phyloP scores from a whole-genome alignment of 1,140 invertebrate species.

The Saccostrea glomerata region DNA sequence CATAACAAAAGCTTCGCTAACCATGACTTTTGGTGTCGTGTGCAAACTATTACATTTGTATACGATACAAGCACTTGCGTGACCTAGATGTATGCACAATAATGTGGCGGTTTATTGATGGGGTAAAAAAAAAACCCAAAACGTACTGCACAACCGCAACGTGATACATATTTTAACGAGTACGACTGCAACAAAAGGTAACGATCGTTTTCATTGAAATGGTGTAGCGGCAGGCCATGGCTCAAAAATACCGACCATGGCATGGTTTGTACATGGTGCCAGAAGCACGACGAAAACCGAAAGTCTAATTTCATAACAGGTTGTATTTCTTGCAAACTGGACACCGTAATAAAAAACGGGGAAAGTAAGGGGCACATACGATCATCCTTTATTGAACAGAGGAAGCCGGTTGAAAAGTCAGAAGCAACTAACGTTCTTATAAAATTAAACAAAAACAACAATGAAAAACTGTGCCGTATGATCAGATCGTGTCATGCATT shows the following conservation, averaged over 20 bases:
- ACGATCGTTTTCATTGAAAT: background rate
- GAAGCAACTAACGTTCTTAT: background rate
- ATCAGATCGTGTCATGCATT: slow-evolving; percentile 16
- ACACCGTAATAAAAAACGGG: background rate
- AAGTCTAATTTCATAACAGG: slow-evolving; percentile 14
- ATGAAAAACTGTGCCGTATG: background rate
- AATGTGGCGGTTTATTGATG: too few species aligned
- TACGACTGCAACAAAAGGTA: background rate
- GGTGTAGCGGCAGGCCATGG: background rate
- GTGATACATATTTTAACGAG: too few species aligned
- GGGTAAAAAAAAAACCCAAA: too few species aligned
- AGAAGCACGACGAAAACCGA: background rate
- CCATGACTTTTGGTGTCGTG: too few species aligned
- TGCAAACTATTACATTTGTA: too few species aligned
- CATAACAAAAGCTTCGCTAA: too few species aligned
- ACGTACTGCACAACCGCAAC: too few species aligned
- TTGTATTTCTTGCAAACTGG: background rate
- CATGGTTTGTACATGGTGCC: background rate
- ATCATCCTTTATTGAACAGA: background rate
- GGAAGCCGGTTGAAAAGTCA: background rate
- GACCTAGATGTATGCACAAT: too few species aligned
- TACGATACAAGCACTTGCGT: too few species aligned
- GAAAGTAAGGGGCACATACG: background rate
- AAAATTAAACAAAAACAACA: background rate
- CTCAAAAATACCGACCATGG: background rate